Base-by-base conservation (phyloP, 2,113 vertebrate species). In the Pampusana beccarii region DNA sequence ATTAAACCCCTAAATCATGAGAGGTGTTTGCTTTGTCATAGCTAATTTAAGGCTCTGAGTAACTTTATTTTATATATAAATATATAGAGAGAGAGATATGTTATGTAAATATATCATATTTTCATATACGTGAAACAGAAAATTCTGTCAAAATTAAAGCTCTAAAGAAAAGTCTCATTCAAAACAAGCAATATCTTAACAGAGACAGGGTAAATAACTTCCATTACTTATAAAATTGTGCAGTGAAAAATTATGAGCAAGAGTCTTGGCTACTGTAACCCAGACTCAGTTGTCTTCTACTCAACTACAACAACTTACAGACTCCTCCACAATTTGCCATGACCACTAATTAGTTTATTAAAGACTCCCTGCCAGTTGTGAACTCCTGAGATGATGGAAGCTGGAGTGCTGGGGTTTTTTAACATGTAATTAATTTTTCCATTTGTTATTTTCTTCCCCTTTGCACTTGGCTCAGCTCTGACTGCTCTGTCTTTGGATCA, bases 351-450 rank as follows among this genome's bases (percentile, higher is more conserved):
- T 90, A 77, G 58, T 66, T 96, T 94, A 66, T 71, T 93, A 80
- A 94, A 77, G 88, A 88, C 87, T 93, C 85, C 64, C 90, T 92
- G 79, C 62, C 79, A 86, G 81, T 26, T 94, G 33, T 77, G 79
- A 77, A 62, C 85, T 66, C 93, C 74, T 92, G 79, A 92, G 87
- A 86, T 46, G 74, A 88, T 91, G 70, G 70, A 91, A 94, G 74
- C 26, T 36, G 79, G 58, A 66, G 56, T 31, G 28, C 6, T 58
- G 34, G 70, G 34, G 9, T 13, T 78, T 79, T 58, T 79, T 79
- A 77, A 65, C 20, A 46, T 54, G 58, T 73, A 92, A 93, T 88
- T 96, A 88, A 86, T 88, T 96, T 95, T 96, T 93, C 85, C 92
- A 92, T 88, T 89, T 95, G 66, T 80, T 90, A 86, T 83, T 90